Conservation (phyloP, 2,888 invertebrate species). For the Caenorhabditis sp. region DNA sequence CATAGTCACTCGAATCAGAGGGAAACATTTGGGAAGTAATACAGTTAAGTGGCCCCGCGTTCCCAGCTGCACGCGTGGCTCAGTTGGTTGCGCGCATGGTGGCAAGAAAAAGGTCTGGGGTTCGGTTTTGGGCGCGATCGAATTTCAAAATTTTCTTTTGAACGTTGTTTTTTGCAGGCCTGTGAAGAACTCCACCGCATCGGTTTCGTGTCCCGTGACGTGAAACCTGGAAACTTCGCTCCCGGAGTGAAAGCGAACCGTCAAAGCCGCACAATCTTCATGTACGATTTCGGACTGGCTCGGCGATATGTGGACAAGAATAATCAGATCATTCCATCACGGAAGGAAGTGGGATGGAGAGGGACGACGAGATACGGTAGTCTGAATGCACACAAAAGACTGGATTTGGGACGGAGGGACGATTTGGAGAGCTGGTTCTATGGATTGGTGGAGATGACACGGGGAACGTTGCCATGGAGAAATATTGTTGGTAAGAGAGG, state of each 20-base stretch:
- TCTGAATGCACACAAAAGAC: constrained; percentile 67
- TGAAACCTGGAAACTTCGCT: constrained; percentile 80
- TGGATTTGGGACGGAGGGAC: constrained; percentile 74
- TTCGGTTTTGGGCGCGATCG: too few relatives aligned
- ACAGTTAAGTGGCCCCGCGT: too few relatives aligned
- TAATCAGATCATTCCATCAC: constrained; percentile 67
- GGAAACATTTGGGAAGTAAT: too few relatives aligned
- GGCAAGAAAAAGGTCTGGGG: too few relatives aligned
- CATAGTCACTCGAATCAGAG: too few relatives aligned
- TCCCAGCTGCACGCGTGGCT: too few relatives aligned
- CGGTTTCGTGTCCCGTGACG: constrained; percentile 76
- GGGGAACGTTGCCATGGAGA: constrained; percentile 77
- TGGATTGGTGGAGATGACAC: constrained; percentile 73
- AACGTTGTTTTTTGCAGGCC: constrained; percentile 71
- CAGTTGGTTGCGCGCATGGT: too few relatives aligned
- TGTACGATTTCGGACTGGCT: constrained; percentile 77
- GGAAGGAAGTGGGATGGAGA: constrained; percentile 78
- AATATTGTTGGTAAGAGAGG: constrained; percentile 68
- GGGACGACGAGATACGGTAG: constrained; percentile 78
- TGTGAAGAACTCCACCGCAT: constrained; percentile 76
- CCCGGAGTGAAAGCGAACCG: constrained; percentile 73
- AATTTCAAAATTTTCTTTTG: too few relatives aligned
- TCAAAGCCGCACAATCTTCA: constrained; percentile 68
- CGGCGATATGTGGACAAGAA: constrained; percentile 72
- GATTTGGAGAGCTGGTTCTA: constrained; percentile 79